A percentile compares a stretch with the other conserved stretches of the same genome.
Evolutionary conservation across 1,140 invertebrate genomes (phyloP).

Genomic region (Sitodiplosis mosellana): DNA sequence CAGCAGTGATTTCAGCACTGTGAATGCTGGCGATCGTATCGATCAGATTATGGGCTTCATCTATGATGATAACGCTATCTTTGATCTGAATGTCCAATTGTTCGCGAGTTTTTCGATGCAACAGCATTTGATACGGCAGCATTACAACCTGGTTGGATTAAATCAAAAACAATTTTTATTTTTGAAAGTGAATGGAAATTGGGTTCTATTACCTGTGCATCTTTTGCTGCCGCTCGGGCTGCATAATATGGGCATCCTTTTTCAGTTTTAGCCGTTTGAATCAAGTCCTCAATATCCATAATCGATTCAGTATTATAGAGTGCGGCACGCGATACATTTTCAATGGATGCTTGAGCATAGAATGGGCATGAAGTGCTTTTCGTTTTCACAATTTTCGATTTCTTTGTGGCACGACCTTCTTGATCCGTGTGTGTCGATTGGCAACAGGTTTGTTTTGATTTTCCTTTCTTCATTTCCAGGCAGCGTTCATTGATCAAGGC

Average conservation of each 20-base stretch:
- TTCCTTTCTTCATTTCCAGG: slow-evolving; percentile 58
- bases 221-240: slow-evolving; percentile 52
- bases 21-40: slow-evolving; percentile 80
- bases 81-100: slow-evolving; percentile 68
- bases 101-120: slow-evolving; percentile 71
- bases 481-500: slow-evolving; percentile 89
- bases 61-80: slow-evolving; percentile 78
- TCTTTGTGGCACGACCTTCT: slow-evolving; percentile 41
- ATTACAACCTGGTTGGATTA: slow-evolving; percentile 42
- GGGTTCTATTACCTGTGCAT: slow-evolving; percentile 45
- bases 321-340: slow-evolving; percentile 41
- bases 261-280: slow-evolving; percentile 42
- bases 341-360: slow-evolving; percentile 48
- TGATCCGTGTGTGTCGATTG: slow-evolving; percentile 33
- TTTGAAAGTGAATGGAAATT: slow-evolving; percentile 22
- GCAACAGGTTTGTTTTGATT: slow-evolving; percentile 30
- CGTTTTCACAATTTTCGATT: slow-evolving; percentile 27
- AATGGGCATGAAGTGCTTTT: slow-evolving; percentile 34
- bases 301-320: slow-evolving; percentile 36
- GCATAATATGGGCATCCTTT: slow-evolving; percentile 86
- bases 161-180: slow-evolving; percentile 2
- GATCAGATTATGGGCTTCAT: slow-evolving; percentile 94
- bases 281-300: slow-evolving; percentile 77
- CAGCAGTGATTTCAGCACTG: slow-evolving; percentile 47
- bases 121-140: slow-evolving; percentile 71